Percentiles rank a stretch among this genome's conserved stretches.
Evolutionary conservation across 2,888 invertebrate genomes (phyloP).

Genomic region (Gymnosoma rotundatum): DNA sequence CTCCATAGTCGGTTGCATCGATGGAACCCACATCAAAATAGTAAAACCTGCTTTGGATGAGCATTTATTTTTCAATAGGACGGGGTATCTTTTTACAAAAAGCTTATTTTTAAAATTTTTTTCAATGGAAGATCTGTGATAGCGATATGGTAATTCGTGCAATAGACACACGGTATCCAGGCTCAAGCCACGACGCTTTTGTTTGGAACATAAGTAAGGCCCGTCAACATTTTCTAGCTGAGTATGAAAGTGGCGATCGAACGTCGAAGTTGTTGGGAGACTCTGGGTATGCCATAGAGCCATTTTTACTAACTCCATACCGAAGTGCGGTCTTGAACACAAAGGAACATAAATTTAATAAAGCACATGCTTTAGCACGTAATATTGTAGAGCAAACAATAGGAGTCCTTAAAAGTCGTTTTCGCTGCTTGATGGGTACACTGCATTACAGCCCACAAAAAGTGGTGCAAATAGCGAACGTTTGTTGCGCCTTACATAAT

Average conservation of each 20-base stretch:
- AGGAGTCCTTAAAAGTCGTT: conserved; percentile 52
- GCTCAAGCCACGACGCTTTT: conserved; percentile 50
- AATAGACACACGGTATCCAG: conserved; percentile 15
- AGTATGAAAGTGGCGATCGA: conserved; percentile 2
- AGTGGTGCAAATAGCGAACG: conserved; percentile 25
- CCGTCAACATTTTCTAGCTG: conserved; percentile 21
- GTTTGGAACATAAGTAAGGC: conserved; percentile 38
- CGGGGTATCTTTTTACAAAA: background rate
- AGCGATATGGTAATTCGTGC: conserved; percentile 39
- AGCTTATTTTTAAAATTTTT: background rate
- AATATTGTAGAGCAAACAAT: conserved; percentile 55
- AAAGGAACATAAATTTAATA: conserved; percentile 37
- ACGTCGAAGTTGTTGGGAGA: conserved; percentile 36
- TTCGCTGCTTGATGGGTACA: conserved; percentile 36
- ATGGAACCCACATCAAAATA: background rate
- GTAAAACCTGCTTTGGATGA: background rate
- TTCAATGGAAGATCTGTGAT: conserved; percentile 25
- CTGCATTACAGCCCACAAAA: conserved; percentile 37
- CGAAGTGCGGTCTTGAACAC: conserved; percentile 16
- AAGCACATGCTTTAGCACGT: conserved; percentile 34
- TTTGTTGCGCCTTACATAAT: conserved; percentile 38
- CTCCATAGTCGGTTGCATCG: conserved; percentile 16
- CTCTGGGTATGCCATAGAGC: conserved; percentile 45
- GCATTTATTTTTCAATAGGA: conserved; percentile 8
- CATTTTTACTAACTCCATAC: conserved; percentile 51